Percentiles rank a stretch among this genome's conserved stretches.
These are phyloP conservation scores for Hirtodrosophila cameraria DNA, from an alignment of 2,888 invertebrate species.

Conservation along the genomic window DNA sequence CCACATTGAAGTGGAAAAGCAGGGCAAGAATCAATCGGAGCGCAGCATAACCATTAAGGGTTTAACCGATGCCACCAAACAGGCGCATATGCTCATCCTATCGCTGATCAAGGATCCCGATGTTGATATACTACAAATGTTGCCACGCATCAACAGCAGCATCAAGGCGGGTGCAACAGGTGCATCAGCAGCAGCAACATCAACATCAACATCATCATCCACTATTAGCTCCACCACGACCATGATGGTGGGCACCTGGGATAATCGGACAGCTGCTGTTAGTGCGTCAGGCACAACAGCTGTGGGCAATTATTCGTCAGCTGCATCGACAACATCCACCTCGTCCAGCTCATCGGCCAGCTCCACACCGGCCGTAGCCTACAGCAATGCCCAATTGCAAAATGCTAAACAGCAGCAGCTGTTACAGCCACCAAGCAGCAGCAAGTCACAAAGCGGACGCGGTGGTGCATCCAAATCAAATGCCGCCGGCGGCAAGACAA, in stretches of 20 bases:
- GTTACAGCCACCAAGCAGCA: conserved; percentile 16
- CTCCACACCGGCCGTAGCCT: conserved; percentile 56
- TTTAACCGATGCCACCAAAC: conserved; percentile 94
- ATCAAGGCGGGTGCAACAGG: conserved; percentile 71
- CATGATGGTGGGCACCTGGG: conserved; percentile 82
- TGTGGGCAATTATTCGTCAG: conserved; percentile 63
- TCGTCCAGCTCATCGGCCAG: conserved; percentile 73
- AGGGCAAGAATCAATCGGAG: conserved; percentile 96
- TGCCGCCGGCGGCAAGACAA: conserved; percentile 41
- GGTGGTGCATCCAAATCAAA: conserved; percentile 34
- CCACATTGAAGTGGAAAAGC: conserved; percentile 99
- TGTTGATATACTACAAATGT: conserved; percentile 92
- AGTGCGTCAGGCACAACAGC: conserved; percentile 40
- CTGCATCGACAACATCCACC: conserved; percentile 75
- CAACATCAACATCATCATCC: neutral
- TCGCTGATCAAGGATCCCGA: conserved; percentile 98
- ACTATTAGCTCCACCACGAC: conserved; percentile 17
- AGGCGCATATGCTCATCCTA: conserved; percentile 95
- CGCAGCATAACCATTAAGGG: conserved; percentile 98
- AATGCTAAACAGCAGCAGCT: conserved; percentile 43
- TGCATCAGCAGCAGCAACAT: conserved; percentile 9
- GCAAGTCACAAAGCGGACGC: conserved; percentile 43
- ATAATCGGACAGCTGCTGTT: conserved; percentile 80
- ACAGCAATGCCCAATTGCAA: conserved; percentile 44
- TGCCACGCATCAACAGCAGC: conserved; percentile 87